Base-by-base conservation (phyloP, 2,888 invertebrate species). In the Hydriomena furcata region DNA sequence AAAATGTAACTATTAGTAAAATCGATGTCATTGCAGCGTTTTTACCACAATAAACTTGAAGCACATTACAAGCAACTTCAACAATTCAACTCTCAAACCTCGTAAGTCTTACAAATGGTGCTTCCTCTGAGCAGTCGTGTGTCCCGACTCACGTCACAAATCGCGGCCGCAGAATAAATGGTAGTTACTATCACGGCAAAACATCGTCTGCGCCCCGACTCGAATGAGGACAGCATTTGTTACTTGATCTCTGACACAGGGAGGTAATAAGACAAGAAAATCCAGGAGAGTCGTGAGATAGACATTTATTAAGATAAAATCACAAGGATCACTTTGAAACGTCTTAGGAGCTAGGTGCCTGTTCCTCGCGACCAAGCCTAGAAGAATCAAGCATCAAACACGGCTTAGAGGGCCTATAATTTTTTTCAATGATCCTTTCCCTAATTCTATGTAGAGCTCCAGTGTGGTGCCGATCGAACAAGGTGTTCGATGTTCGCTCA, bases 141-240 rank as follows among this genome's bases (percentile, higher is more conserved):
- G 51, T 36, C 37, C 30, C 43, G 40, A 10, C 25, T 11, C 10
- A 17, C 34, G 25, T 47, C 47, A 47, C 46, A 47, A 41, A 47
- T 47, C 35, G 35, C 28, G 5, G 13, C 30, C 35, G 30, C 30
- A 30, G 50, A 20, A 36, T 38, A 34, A 0, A 28, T 24, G 21
- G 21, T 7, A 45, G 32, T 25, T 41, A 36, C 35, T 51, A 32
- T 27, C 12, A 21, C 21, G 7, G 10, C 40, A 48, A 52, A 54
- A 59, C 54, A 52, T 54, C 44, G 55, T 54, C 51, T 55, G 38
- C 28, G 44, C 31, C 12, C 52, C 47, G 41, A 52, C 36, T 7
- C 5, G 37, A 55, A 45, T 43, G 46, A 46, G 51, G 41, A 48
- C 27, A 36, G 46, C 55, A 65, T 66, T 63, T 61, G 60, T 66